Evolutionary conservation across 2,888 invertebrate genomes (phyloP), one percentile per base, ranked within the genome.

Genomic region (Archips xylosteana): DNA sequence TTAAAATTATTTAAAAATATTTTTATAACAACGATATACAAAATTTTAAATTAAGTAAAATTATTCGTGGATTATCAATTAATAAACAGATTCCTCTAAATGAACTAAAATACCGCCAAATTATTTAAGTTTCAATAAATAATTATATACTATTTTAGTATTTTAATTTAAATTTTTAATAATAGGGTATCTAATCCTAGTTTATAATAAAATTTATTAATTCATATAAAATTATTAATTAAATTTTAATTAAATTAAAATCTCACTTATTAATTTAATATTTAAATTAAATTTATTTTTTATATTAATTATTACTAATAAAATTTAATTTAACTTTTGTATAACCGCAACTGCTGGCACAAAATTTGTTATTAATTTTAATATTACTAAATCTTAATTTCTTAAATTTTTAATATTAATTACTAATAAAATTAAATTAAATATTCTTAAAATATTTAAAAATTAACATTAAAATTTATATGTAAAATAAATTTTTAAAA

Each of bases 341-440:
- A 83, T 96, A 96, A 96, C 95, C 96, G 96, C 96, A 95, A 95
- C 95, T 96, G 96, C 96, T 96, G 96, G 96, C 96, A 96, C 95
- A 95, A 95, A 95, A 92, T 95, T 95, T 87, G 94, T 95, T 93
- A 95, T 91, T 95, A 95, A 91, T 95, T 88, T 84, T 82, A 83
- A 90, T 91, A 92, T 95, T 95, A 93, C 90, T 95, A 95, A 95
- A 95, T 92, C 95, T 94, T 95, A 95, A 95, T 94, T 95, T 91
- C 91, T 92, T 95, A 95, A 95, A 95, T 94, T 83, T 89, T 91
- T 94, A 95, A 95, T 87, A 90, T 84, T 92, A 94, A 92, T 92
- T 94, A 95, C 87, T 88, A 86, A 74, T 47, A 83, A 80, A 90
- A 90, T 87, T 82, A 78, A 82, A 77, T 80, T 81, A 84, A 82